Percentiles rank a stretch among this genome's conserved stretches.
These are phyloP conservation scores for Pseudopleuronectes americanus DNA, from an alignment of 2,797 vertebrate species.

Conservation along the genomic window DNA sequence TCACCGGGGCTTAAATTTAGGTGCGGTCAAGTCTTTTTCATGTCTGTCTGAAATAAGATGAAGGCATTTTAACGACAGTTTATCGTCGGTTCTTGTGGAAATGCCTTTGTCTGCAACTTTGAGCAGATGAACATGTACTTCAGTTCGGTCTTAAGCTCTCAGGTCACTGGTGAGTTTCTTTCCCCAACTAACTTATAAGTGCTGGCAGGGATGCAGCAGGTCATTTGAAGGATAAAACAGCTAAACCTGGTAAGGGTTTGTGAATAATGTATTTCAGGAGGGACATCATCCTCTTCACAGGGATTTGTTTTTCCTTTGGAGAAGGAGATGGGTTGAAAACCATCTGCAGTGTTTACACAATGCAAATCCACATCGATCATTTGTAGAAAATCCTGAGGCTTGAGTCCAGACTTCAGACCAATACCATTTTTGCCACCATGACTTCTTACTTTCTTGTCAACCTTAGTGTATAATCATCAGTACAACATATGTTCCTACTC, in stretches of 20 bases:
- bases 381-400: too few relatives aligned
- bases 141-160: background rate
- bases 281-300: background rate
- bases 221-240: background rate
- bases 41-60: slow-evolving; percentile 27
- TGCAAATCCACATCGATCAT: too few relatives aligned
- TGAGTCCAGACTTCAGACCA: too few relatives aligned
- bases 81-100: slow-evolving; percentile 5
- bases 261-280: background rate
- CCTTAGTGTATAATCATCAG: background rate
- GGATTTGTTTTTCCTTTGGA: background rate
- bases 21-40: slow-evolving; percentile 39
- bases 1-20: slow-evolving; percentile 44
- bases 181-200: too few relatives aligned
- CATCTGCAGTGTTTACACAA: too few relatives aligned
- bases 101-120: slow-evolving; percentile 7
- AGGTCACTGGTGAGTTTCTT: background rate
- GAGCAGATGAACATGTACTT: background rate
- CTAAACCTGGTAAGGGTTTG: too few relatives aligned
- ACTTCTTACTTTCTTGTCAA: background rate
- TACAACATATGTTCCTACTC: background rate
- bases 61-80: slow-evolving; percentile 39
- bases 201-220: too few relatives aligned
- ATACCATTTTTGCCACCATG: background rate
- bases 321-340: background rate